Base-by-base conservation (phyloP, 2,797 vertebrate genomes). In the Sardinella longiceps region DNA sequence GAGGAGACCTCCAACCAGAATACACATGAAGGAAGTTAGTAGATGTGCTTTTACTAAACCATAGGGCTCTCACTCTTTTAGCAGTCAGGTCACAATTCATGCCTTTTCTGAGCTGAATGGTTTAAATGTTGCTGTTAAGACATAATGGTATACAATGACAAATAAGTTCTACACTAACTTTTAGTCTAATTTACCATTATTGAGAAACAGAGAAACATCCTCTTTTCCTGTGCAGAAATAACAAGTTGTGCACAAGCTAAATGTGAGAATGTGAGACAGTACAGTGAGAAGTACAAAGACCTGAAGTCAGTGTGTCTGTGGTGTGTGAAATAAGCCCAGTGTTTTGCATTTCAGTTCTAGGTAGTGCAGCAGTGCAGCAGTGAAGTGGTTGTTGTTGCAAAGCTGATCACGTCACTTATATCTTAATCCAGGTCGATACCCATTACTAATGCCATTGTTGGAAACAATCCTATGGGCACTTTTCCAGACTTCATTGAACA, bases 1-100 rank as follows among this genome's bases (percentile, higher is more conserved):
- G 12, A 95, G 97, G 20, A 95, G 98, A 66, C 98, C 98, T 1
- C 98, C 98, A 0, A 99, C 98, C 0, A 97, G 98, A 90, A 95
- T 96, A 83, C 98, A 99, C 90, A 94, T 99, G 53, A 99, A 98
- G 89, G 97, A 98, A 95, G 98, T 99, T 77, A 77, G 70, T 77
- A 77, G 33, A 77, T 43, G 6, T 39, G 33, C 7, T 74, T 18
- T 18, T 33, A 39, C 66, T 74, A 15, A 33, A 33, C 28, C 25
- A 66, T 10, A 33, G 28, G 63, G n/a, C n/a, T n/a, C n/a, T n/a
- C n/a, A n/a, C n/a, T n/a, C 18, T 70, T 15, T 70, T 15, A 66
- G 15, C 6, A 66, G n/a, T 28, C n/a, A 0, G 25, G 25, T 5
- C 20, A 6, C 20, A 6, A 20, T 56, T 18, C 56, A n/a, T n/a